Evolutionary conservation across 2,888 invertebrate genomes (phyloP), one percentile per base, ranked within the genome.

Genomic region (Alitta virens): DNA sequence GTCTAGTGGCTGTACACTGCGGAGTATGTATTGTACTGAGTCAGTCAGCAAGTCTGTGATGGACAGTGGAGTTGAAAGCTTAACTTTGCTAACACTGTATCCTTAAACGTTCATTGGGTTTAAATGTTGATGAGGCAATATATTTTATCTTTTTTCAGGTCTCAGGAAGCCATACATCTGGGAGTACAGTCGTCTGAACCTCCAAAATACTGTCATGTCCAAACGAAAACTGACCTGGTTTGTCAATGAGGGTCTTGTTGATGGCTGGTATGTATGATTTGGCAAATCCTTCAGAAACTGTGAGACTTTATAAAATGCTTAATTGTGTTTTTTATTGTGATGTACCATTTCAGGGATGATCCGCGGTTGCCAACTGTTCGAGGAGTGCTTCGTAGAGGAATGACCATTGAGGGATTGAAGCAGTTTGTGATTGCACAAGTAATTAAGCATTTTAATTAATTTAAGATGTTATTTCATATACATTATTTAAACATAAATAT

Each of bases 161-260:
- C 59, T 82, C 62, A 87, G 97, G 61, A 92, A 91, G 74, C 97
- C 97, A 0, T 87, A 93, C 75, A 94, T 99, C 75, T 98, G 94
- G 90, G 95, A 93, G 78, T 99, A 98, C 82, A 91, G 92, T 78
- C 88, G 99, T 69, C 85, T 99, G 58, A 98, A 97, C 73, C 94
- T 99, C 91, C 97, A 94, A 14, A 94, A 99, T 78, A 99, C 99
- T 0, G 97, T 99, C 38, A 85, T 99, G 60, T 97, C 97, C 0
- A 99, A 99, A 83, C 86, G 99, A 66, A 98, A 95, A 82, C 85
- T 99, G 16, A 96, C 98, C 0, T 99, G 96, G 97, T 95, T 99
- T 81, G 99, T 99, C 5, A 89, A 93, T 16, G 88, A 96, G 78
- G 91, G 92, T 5, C 83, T 91, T 27, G 99, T 99, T 0, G 95